Percentiles rank a stretch among this genome's conserved stretches.
Evolutionary conservation across 92 coral and sea anemone genomes (phyloP).

Genomic region (Epizoanthus scotinus): DNA sequence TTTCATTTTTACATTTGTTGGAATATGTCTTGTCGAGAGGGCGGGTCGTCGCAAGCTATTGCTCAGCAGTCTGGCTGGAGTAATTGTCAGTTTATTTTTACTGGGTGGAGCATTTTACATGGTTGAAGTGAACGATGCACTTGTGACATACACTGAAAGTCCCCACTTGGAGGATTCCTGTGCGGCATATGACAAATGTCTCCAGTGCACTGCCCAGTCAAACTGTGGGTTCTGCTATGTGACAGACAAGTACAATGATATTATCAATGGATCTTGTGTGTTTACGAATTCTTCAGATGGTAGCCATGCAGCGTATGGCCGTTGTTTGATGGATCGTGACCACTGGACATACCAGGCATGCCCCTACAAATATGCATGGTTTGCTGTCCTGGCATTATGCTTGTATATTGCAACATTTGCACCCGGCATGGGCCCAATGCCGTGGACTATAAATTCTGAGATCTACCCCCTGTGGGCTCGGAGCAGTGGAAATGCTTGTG

Average conservation of each 20-base stretch:
- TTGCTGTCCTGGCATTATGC: conserved; percentile 75
- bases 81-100: conserved; percentile 67
- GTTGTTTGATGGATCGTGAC: conserved; percentile 57
- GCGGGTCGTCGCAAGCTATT: conserved; percentile 90
- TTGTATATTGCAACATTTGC: conserved; percentile 80
- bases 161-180: not conserved
- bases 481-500: conserved; percentile 72
- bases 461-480: conserved; percentile 88
- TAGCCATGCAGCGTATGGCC: conserved; percentile 64
- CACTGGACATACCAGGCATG: conserved; percentile 76
- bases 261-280: conserved; percentile 79
- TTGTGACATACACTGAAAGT: conserved; percentile 42
- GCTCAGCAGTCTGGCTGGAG: conserved; percentile 83
- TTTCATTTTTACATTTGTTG: conserved; percentile 78
- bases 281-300: conserved; percentile 46
- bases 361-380: conserved; percentile 84
- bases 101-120: conserved; percentile 86
- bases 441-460: conserved; percentile 87
- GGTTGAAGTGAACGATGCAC: conserved; percentile 57
- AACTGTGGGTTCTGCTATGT: conserved; percentile 85
- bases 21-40: conserved; percentile 78
- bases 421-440: conserved; percentile 91
- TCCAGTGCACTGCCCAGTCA: conserved; percentile 44
- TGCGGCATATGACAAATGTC: not conserved
- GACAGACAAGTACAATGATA: conserved; percentile 43